Conservation (phyloP, 2,113 vertebrate genomes). For the Crocuta crocuta region DNA sequence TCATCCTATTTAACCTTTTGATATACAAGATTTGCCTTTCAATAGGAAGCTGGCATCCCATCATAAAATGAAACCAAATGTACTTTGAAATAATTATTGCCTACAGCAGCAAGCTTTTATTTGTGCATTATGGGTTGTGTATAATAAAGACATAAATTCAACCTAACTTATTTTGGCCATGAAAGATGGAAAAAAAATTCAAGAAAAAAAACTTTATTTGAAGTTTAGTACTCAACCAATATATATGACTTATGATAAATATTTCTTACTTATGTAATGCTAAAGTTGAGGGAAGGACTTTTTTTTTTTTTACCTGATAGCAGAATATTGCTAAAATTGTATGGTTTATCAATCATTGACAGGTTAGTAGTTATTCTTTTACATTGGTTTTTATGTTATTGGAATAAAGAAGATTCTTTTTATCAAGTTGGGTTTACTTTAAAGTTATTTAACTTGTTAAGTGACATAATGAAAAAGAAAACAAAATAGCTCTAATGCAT, state of each 20-base stretch:
- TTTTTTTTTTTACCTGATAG: neutral
- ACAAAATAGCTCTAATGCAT: neutral
- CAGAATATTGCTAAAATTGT: neutral
- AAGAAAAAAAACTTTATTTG: neutral
- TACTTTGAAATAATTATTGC: conserved; percentile 48
- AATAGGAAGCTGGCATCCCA: neutral
- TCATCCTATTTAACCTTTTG: conserved; percentile 20
- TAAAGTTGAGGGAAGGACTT: neutral
- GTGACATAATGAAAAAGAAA: neutral
- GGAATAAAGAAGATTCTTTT: neutral
- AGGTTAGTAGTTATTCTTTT: neutral
- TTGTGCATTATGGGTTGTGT: neutral
- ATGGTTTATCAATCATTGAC: neutral
- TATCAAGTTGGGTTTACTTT: neutral
- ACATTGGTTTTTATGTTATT: neutral
- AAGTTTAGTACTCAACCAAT: neutral
- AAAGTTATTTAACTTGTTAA: neutral
- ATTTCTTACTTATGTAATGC: neutral
- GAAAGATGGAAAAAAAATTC: neutral
- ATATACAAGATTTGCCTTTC: conserved; percentile 38
- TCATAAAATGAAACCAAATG: conserved; percentile 48
- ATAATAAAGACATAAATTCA: conserved; percentile 23
- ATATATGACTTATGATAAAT: neutral
- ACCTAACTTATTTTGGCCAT: neutral
- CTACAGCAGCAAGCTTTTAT: neutral